Evolutionary conservation across 2,113 vertebrate species (phyloP).

Genomic region (Xiphophorus hellerii): DNA sequence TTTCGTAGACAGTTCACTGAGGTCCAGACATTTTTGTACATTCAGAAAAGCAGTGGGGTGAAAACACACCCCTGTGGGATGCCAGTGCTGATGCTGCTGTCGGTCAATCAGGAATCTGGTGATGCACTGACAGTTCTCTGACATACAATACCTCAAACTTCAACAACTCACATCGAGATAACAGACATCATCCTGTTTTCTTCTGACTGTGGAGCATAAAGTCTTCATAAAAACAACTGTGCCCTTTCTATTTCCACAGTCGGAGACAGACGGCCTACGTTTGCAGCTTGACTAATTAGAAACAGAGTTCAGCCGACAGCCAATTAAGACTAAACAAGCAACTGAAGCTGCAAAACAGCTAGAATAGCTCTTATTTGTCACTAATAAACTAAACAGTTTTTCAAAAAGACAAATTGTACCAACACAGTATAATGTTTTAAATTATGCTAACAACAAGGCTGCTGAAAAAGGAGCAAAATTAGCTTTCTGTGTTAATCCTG

Average conservation of each 20-base stretch:
- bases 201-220: not conserved
- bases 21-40: too few species aligned
- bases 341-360: conserved; percentile 7
- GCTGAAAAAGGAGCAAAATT: conserved; percentile 15
- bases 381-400: conserved; percentile 37
- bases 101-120: too few species aligned
- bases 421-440: not conserved
- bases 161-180: not conserved
- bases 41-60: too few species aligned
- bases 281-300: conserved; percentile 6
- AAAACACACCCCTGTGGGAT: too few species aligned
- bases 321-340: not conserved
- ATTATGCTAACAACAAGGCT: conserved; percentile 2
- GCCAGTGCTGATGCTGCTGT: too few species aligned
- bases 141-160: not conserved
- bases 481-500: not conserved
- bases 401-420: conserved; percentile 13
- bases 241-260: conserved; percentile 7
- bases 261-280: not conserved
- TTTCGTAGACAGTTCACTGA: too few species aligned
- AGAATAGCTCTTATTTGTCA: conserved; percentile 19
- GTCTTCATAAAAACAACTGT: not conserved
- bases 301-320: not conserved
- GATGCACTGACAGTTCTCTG: too few species aligned
- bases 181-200: not conserved